phyloP scores from a whole-genome alignment of 2,888 invertebrate genomes.

The Archips crataeganus region DNA sequence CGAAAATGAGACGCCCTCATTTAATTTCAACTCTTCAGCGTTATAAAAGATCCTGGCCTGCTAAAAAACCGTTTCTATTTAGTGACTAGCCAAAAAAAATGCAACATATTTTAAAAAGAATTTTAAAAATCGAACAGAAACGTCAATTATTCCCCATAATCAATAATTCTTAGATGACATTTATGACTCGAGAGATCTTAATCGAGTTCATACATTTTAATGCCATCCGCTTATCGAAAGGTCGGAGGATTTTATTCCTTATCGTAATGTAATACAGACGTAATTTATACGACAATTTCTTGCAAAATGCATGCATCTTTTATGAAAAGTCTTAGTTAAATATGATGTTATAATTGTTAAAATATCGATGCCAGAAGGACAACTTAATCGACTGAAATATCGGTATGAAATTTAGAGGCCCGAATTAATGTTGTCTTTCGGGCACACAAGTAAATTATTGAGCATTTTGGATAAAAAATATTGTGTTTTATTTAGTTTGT shows the following conservation, averaged over 20 bases:
- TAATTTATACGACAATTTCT: slow-evolving; percentile 45
- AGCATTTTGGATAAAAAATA: too few species aligned
- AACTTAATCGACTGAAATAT: background rate
- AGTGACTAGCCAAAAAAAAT: slow-evolving; percentile 14
- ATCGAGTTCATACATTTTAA: slow-evolving; percentile 69
- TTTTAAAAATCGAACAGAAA: slow-evolving; percentile 42
- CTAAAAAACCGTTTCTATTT: background rate
- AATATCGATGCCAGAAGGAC: slow-evolving; percentile 18
- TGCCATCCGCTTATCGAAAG: slow-evolving; percentile 49
- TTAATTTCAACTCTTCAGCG: background rate
- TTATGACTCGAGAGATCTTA: slow-evolving; percentile 58
- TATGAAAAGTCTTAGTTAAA: slow-evolving; percentile 34
- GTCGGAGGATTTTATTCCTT: slow-evolving; percentile 45
- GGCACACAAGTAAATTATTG: too few species aligned
- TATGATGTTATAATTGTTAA: slow-evolving; percentile 39
- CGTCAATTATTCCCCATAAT: slow-evolving; percentile 54
- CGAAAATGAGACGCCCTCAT: background rate
- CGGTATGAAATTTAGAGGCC: background rate
- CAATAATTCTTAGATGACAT: slow-evolving; percentile 66
- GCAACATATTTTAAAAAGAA: slow-evolving; percentile 24
- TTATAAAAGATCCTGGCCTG: background rate
- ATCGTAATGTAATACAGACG: slow-evolving; percentile 41
- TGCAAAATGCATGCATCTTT: slow-evolving; percentile 31
- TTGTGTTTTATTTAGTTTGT: too few species aligned
- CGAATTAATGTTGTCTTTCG: background rate